Evolutionary conservation across 2,797 vertebrate genomes (phyloP).

Genomic region (Sebastolobus altivelis): DNA sequence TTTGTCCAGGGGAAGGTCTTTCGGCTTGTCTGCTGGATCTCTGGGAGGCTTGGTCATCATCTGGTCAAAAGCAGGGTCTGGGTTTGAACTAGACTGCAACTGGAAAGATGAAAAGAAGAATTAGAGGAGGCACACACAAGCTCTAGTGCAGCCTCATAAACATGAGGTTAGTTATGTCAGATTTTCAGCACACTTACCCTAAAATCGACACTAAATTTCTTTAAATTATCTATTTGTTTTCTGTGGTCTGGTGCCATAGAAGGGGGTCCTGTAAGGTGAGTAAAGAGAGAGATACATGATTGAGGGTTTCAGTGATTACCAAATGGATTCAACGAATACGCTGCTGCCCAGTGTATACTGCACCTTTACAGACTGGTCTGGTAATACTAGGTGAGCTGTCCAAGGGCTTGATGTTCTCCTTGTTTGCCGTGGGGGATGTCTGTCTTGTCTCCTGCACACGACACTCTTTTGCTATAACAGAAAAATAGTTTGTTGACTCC

Average conservation of each 20-base stretch:
- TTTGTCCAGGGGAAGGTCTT: constrained; percentile 93
- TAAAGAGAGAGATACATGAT: constrained; percentile 11
- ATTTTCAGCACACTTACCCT: constrained; percentile 89
- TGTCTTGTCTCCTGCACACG: constrained; percentile 95
- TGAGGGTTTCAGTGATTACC: neutral
- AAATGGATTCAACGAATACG: neutral
- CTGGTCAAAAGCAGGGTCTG: constrained; percentile 91
- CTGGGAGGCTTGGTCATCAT: constrained; percentile 90
- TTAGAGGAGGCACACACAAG: neutral
- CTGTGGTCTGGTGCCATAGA: constrained; percentile 95
- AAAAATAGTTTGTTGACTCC: neutral
- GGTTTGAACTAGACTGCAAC: constrained; percentile 95
- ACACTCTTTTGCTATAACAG: constrained; percentile 92
- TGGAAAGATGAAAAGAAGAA: constrained; percentile 67
- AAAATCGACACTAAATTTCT: constrained; percentile 99
- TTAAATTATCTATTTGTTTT: constrained; percentile 99
- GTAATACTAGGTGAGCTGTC: constrained; percentile 90
- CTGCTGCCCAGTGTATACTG: constrained; percentile 44
- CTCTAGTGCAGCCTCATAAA: neutral
- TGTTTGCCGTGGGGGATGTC: constrained; percentile 92
- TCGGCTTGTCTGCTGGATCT: constrained; percentile 92
- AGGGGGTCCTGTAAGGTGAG: constrained; percentile 87
- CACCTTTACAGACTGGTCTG: constrained; percentile 96
- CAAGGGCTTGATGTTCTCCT: constrained; percentile 92
- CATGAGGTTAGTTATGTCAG: neutral